A percentile compares a stretch with the other conserved stretches of the same genome.
phyloP scores from a whole-genome alignment of 1,140 invertebrate species.

The Brachionus asplanchnoidis region DNA sequence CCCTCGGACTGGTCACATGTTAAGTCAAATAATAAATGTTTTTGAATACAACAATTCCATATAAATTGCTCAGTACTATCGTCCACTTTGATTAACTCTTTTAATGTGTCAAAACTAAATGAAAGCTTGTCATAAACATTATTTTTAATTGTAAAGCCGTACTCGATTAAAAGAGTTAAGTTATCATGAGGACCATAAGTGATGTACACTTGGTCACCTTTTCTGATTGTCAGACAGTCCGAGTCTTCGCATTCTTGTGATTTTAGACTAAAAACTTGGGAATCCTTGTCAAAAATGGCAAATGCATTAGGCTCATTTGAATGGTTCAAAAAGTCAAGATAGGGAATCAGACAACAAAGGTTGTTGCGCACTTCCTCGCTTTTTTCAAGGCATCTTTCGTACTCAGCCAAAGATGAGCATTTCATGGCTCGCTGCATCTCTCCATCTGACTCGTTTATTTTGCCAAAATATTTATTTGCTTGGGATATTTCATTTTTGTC shows the following conservation, averaged over 20 bases:
- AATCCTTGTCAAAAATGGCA: neutral
- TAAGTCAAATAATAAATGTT: neutral
- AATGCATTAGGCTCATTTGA: conserved; percentile 6
- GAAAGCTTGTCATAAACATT: conserved; percentile 12
- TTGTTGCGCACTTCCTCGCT: conserved; percentile 23
- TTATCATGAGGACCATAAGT: conserved; percentile 37
- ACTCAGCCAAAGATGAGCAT: neutral
- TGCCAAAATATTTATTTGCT: conserved; percentile 5
- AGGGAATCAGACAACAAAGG: conserved; percentile 31
- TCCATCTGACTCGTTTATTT: neutral
- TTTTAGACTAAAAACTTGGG: neutral
- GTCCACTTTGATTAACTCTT: neutral
- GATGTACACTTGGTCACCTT: conserved; percentile 25
- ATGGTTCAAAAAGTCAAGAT: conserved; percentile 39
- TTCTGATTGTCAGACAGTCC: neutral
- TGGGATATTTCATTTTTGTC: neutral
- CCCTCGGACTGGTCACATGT: neutral
- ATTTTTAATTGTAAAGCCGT: conserved; percentile 23
- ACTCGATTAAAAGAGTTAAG: conserved; percentile 18
- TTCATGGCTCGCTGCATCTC: neutral
- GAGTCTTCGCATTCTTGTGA: neutral
- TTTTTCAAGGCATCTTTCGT: neutral
- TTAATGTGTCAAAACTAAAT: neutral
- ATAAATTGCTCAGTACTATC: neutral
- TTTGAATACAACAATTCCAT: neutral